Base-by-base conservation (phyloP, 1,140 invertebrate genomes). In the Sycophila sp. region DNA sequence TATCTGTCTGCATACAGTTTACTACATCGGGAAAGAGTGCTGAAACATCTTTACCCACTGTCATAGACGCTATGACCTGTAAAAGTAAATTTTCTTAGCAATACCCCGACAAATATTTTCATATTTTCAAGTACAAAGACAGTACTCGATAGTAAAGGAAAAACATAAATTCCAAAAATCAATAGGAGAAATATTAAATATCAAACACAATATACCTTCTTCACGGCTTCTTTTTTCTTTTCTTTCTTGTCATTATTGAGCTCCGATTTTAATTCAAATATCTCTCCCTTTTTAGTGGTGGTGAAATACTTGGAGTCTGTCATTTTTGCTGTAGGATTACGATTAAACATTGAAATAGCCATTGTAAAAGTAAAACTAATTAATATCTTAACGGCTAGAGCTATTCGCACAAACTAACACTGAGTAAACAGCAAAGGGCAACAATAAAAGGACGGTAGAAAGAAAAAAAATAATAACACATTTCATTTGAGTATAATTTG, bases 1-100 rank as follows among this genome's bases (percentile, higher is more conserved):
- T 99, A 83, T 99, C 98, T 8, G 98, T 99, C 87, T 99, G 98
- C 98, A 99, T 99, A 83, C 98, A 99, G 84, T 99, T 99, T 26
- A 99, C 96, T 30, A 99, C 98, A 87, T 99, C 98, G 7, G 98
- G 97, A 85, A 99, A 99, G 1, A 99, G 87, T 10, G 97, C 96
- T 4, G 94, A 96, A 0, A 96, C 94, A 91, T 96, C 94, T 88
- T 96, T 96, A 38, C 98, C 98, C 66, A 99, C 98, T 26, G 98
- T 99, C 98, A 99, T 99, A 73, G 97, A 99, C 67, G 98, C 98
- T 84, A 99, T 99, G 1, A 99, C 98, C 93, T 94, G 65, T n/a
- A 60, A 59, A 65, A 24, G 28, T 42, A 56, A 45, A 58, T 0
- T 17, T 45, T 40, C 40, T 6, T 45, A 42, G 30, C 13, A 60